Conservation (phyloP, 2,797 vertebrate species). For the Nasua narica region DNA sequence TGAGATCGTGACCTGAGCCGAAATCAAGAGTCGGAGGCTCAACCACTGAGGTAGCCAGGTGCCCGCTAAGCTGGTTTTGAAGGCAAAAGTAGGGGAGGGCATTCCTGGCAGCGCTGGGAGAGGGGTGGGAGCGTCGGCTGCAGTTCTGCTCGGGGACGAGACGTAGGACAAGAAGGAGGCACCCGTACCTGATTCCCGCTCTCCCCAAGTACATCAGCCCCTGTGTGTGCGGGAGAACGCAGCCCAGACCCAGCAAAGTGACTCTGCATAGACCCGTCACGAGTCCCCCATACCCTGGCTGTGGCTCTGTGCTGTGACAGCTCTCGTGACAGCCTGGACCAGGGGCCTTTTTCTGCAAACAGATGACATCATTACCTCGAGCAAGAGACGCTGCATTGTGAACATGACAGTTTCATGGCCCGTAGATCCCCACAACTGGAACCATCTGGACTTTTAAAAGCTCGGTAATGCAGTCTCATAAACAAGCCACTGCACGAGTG, state of each 20-base stretch:
- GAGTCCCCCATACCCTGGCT: neutral
- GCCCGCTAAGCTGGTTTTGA: neutral
- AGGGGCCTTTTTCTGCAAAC: conserved; percentile 5
- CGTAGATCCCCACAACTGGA: neutral
- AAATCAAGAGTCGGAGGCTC: neutral
- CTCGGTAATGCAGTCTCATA: neutral
- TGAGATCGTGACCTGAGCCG: neutral
- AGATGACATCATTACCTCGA: neutral
- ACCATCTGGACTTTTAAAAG: conserved; percentile 34
- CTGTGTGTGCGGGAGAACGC: neutral
- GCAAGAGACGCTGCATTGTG: neutral
- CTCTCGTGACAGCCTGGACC: neutral
- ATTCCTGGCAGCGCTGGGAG: neutral
- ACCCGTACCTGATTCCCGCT: too few relatives aligned
- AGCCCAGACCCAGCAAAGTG: neutral
- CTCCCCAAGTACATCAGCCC: neutral
- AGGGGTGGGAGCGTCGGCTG: rapidly evolving
- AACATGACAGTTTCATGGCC: conserved; percentile 24
- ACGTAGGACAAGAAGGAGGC: rapidly evolving
- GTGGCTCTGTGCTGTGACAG: neutral
- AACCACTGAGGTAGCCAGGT: neutral
- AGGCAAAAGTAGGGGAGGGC: neutral
- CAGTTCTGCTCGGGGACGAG: neutral
- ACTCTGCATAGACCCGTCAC: neutral
- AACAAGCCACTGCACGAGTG: neutral